phyloP scores from a whole-genome alignment of 2,888 invertebrate genomes.

The Drosophila hamatofila region DNA sequence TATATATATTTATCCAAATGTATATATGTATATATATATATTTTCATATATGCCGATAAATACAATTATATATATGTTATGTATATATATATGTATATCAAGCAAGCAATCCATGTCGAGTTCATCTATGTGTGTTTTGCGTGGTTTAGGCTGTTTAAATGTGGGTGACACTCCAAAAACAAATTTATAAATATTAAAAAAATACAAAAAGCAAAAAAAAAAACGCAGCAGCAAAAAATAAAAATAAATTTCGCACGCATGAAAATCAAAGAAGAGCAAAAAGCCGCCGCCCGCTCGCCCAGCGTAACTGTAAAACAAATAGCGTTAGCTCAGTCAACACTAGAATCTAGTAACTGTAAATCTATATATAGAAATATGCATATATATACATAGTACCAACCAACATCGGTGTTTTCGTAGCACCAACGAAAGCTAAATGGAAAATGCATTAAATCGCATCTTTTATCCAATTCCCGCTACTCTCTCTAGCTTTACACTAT shows the following conservation, averaged over 20 bases:
- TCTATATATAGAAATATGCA: constrained; percentile 12
- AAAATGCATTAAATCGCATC: constrained; percentile 20
- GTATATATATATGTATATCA: constrained; percentile 44
- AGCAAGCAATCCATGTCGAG: constrained; percentile 83
- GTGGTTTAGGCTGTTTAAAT: constrained; percentile 84
- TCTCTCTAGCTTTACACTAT: constrained; percentile 22
- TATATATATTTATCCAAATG: constrained; percentile 1
- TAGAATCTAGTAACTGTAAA: constrained; percentile 14
- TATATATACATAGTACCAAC: constrained; percentile 10
- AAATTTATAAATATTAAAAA: constrained; percentile 25
- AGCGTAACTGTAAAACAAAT: constrained; percentile 29
- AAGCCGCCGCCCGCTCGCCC: constrained; percentile 66
- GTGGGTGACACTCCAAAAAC: constrained; percentile 66
- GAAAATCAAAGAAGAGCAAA: constrained; percentile 26
- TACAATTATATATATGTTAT: constrained; percentile 22
- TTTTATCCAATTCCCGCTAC: constrained; percentile 11
- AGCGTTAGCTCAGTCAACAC: constrained; percentile 9
- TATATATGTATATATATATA: constrained; percentile 2
- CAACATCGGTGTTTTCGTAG: constrained; percentile 30
- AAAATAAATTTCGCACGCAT: constrained; percentile 42
- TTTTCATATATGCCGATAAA: constrained; percentile 24
- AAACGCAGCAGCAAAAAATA: constrained; percentile 12
- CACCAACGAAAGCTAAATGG: not conserved
- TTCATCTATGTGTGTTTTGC: constrained; percentile 85
- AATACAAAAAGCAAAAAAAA: constrained; percentile 16